These are phyloP conservation scores for Timandra comae DNA, from an alignment of 2,888 invertebrate species.

Conservation along the genomic window DNA sequence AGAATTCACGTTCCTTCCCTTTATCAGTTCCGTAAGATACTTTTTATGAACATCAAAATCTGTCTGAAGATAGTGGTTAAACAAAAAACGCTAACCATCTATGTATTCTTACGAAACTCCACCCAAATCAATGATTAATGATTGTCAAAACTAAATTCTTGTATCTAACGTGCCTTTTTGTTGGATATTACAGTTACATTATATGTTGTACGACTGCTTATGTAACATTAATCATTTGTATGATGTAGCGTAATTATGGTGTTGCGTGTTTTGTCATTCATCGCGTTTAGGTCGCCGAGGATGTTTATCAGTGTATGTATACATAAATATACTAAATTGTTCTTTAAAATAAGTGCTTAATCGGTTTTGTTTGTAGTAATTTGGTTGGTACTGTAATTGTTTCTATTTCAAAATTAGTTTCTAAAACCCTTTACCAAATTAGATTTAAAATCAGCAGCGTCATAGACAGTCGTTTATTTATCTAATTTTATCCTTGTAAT, in stretches of 20 bases:
- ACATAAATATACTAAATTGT: conserved; percentile 42
- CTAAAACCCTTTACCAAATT: too few relatives aligned
- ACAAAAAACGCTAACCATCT: too few relatives aligned
- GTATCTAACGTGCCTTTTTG: neutral
- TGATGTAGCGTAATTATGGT: conserved; percentile 51
- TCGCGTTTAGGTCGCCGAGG: conserved; percentile 41
- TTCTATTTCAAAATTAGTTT: too few relatives aligned
- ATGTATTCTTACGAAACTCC: conserved; percentile 28
- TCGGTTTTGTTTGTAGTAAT: conserved; percentile 20
- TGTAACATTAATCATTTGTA: conserved; percentile 37
- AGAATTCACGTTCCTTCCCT: too few relatives aligned
- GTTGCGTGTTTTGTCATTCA: conserved; percentile 60
- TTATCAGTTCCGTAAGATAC: too few relatives aligned
- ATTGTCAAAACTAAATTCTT: conserved; percentile 53
- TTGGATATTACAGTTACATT: conserved; percentile 8
- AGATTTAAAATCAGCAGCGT: too few relatives aligned
- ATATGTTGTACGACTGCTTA: conserved; percentile 23
- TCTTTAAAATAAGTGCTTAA: conserved; percentile 33
- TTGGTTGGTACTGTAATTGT: too few relatives aligned
- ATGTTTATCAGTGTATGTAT: conserved; percentile 41
- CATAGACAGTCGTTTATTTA: too few relatives aligned
- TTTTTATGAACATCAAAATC: too few relatives aligned
- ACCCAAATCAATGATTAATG: conserved; percentile 69
- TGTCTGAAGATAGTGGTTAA: too few relatives aligned
- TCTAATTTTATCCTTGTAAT: too few relatives aligned